Conservation (phyloP, 1,140 invertebrate genomes). For the Bombyx mandarina region DNA sequence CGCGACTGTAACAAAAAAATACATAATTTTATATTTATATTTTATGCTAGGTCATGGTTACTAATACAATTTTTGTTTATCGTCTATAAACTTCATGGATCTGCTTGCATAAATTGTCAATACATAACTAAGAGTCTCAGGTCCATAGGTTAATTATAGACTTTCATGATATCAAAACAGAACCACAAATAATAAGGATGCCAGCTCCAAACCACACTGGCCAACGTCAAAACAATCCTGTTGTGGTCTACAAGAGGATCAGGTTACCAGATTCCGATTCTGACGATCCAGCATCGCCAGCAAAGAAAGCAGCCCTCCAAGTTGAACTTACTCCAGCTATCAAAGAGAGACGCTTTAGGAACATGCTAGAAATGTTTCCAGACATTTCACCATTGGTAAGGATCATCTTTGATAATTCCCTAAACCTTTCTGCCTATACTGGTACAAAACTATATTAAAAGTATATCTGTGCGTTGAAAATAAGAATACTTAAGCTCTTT, state of each 20-base stretch:
- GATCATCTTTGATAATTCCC: neutral
- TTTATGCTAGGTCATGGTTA: too few relatives aligned
- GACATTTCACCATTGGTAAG: slow-evolving; percentile 57
- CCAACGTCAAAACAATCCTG: slow-evolving; percentile 21
- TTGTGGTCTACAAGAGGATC: slow-evolving; percentile 56
- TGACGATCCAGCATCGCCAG: slow-evolving; percentile 50
- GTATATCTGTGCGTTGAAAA: too few relatives aligned
- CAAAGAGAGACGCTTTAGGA: slow-evolving; percentile 58
- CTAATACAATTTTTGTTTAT: too few relatives aligned
- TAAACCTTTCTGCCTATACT: too few relatives aligned
- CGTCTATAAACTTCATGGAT: too few relatives aligned
- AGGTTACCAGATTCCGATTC: slow-evolving; percentile 57
- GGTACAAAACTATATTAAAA: too few relatives aligned
- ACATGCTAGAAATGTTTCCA: slow-evolving; percentile 69
- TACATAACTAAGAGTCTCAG: too few relatives aligned
- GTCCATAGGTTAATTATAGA: too few relatives aligned
- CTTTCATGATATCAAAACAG: slow-evolving; percentile 10
- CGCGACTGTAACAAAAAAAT: too few relatives aligned
- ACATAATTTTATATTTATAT: too few relatives aligned
- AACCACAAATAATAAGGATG: slow-evolving; percentile 33
- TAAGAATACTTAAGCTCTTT: too few relatives aligned
- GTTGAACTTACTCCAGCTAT: slow-evolving; percentile 48
- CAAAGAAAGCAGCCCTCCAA: slow-evolving; percentile 33
- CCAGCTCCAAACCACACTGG: slow-evolving; percentile 33
- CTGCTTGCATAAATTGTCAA: too few relatives aligned